Evolutionary conservation across 1,140 invertebrate species (phyloP).

Genomic region (Bombus vancouverensis): DNA sequence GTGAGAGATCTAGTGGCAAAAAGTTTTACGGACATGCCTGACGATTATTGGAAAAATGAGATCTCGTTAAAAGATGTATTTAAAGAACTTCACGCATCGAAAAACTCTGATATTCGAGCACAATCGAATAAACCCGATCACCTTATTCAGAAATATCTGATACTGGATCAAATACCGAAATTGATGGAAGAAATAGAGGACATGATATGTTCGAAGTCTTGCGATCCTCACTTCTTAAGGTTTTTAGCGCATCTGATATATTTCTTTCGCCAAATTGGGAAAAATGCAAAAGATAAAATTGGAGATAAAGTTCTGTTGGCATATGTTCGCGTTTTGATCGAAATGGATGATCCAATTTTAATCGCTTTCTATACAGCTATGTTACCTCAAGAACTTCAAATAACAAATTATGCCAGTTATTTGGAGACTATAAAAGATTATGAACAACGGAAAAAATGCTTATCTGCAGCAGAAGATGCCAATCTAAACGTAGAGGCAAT

Average conservation of each 20-base stretch:
- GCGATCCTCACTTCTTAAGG: slow-evolving; percentile 86
- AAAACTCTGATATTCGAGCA: slow-evolving; percentile 80
- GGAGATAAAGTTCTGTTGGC: slow-evolving; percentile 89
- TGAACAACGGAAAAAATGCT: slow-evolving; percentile 84
- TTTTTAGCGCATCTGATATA: slow-evolving; percentile 94
- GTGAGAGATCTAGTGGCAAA: slow-evolving; percentile 83
- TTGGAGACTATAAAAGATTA: slow-evolving; percentile 87
- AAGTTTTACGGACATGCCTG: slow-evolving; percentile 85
- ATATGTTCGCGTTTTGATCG: slow-evolving; percentile 88
- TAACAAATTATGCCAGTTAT: slow-evolving; percentile 90
- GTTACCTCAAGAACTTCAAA: slow-evolving; percentile 88
- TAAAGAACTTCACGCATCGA: slow-evolving; percentile 84
- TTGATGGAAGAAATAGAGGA: slow-evolving; percentile 85
- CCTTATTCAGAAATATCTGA: slow-evolving; percentile 90
- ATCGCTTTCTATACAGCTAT: slow-evolving; percentile 93
- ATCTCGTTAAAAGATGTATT: slow-evolving; percentile 89
- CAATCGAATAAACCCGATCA: slow-evolving; percentile 85
- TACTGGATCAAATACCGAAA: slow-evolving; percentile 87
- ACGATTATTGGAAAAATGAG: slow-evolving; percentile 90
- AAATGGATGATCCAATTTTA: slow-evolving; percentile 88
- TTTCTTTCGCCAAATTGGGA: slow-evolving; percentile 90
- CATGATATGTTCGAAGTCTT: slow-evolving; percentile 73
- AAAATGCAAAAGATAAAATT: slow-evolving; percentile 85
- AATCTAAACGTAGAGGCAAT: slow-evolving; percentile 93
- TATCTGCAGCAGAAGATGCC: slow-evolving; percentile 87